Evolutionary conservation across 2,888 invertebrate genomes (phyloP), one percentile per base, ranked within the genome.

Genomic region (Parelbella ahira): DNA sequence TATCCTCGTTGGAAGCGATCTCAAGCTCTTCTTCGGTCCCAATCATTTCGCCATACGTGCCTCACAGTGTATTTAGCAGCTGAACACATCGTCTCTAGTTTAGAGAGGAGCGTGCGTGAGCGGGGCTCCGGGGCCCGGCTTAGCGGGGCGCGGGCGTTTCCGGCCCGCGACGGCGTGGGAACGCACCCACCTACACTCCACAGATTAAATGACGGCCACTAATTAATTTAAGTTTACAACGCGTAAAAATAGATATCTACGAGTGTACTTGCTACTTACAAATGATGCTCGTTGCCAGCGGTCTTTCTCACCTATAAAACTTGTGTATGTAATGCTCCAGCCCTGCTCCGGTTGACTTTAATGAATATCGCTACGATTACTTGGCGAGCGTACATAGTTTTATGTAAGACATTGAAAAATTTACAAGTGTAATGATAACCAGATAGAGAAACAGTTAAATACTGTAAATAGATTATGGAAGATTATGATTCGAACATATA

Each of bases 81-180:
- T 83, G 72, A 78, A 72, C 29, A 28, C 21, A 25, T 32, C 41
- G 46, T 29, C 36, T 37, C 59, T 48, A 50, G 61, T 55, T 69
- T 71, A 66, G 69, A 68, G 72, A 70, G 67, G 71, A 70, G 66
- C 68, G 71, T 72, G 72, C 86, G 86, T 84, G 86, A 68, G 82
- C 74, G 71, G 64, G 61, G 73, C 70, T 57, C 66, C 64, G 72
- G 62, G 67, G 79, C 64, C 75, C 72, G 75, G 79, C 80, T 82
- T 80, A 77, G 73, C 57, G 65, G 60, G 60, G 58, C 51, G 45
- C 60, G 68, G 61, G 63, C 61, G 68, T 71, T 81, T 84, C 83
- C 84, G 83, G 83, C 73, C 76, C 76, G 64, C 68, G 74, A 79
- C n/a, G 75, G 79, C 87, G 87, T 86, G 86, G 84, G 87, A 84